These are phyloP conservation scores for Oreonectes daqikongensis DNA, from an alignment of 2,797 vertebrate genomes.

Conservation along the genomic window DNA sequence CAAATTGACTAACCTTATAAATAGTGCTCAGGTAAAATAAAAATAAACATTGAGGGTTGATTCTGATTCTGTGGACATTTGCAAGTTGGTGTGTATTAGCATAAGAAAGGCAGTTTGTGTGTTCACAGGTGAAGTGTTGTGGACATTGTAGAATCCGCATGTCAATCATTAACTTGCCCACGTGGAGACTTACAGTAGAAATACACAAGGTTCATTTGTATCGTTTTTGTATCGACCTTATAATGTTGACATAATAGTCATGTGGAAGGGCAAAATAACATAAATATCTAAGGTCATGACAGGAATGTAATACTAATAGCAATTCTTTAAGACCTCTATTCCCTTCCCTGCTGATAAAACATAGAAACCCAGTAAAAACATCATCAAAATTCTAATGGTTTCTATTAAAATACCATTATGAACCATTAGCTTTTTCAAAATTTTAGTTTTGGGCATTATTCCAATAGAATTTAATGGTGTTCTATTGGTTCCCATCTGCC, in stretches of 20 bases:
- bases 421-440: no score
- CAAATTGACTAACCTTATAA: no score
- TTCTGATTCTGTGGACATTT: no score
- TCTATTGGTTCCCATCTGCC: no score
- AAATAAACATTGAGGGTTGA: no score
- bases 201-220: not conserved
- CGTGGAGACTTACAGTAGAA: not conserved
- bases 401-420: no score
- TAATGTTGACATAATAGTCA: not conserved
- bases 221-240: not conserved
- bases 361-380: no score
- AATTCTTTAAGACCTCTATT: not conserved
- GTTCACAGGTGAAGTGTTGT: not conserved
- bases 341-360: no score
- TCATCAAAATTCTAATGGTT: no score
- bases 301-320: not conserved
- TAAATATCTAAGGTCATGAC: not conserved
- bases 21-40: not conserved
- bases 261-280: not conserved
- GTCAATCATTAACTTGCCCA: conserved; percentile 26
- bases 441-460: no score
- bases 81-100: no score
- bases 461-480: no score
- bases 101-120: not conserved
- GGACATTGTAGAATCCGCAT: not conserved